These are phyloP conservation scores for Acanthococcus lagerstroemiae DNA, from an alignment of 2,888 invertebrate species.

Conservation along the genomic window DNA sequence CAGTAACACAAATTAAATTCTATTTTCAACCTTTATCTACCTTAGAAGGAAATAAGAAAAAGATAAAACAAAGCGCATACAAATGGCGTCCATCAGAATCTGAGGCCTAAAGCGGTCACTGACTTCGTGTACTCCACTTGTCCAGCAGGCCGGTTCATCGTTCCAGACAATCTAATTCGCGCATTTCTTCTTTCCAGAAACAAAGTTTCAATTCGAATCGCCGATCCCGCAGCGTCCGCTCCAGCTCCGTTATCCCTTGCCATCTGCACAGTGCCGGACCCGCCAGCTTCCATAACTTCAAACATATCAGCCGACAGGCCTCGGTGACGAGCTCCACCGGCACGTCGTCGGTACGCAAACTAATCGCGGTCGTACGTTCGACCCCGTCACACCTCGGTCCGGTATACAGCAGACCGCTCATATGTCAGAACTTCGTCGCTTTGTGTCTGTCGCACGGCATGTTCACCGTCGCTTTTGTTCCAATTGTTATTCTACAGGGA, in stretches of 20 bases:
- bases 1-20: no score
- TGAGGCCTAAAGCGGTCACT: no score
- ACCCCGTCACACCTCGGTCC: constrained; percentile 40
- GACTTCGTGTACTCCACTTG: no score
- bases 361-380: constrained; percentile 50
- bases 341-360: constrained; percentile 63
- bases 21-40: no score
- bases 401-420: constrained; percentile 38
- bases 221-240: constrained; percentile 21
- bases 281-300: constrained; percentile 39
- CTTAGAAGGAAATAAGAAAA: no score
- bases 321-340: constrained; percentile 64
- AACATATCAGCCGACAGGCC: constrained; percentile 45
- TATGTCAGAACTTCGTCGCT: constrained; percentile 42
- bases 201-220: constrained; percentile 1
- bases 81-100: no score
- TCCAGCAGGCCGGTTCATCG: background rate
- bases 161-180: background rate
- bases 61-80: no score
- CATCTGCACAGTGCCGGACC: constrained; percentile 42
- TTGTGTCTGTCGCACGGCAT: constrained; percentile 49
- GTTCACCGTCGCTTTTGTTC: constrained; percentile 55
- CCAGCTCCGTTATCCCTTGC: constrained; percentile 46
- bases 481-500: constrained; percentile 50
- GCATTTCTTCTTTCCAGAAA: constrained; percentile 5